phyloP scores from a whole-genome alignment of 2,113 vertebrate genomes.

The Otus sunia region DNA sequence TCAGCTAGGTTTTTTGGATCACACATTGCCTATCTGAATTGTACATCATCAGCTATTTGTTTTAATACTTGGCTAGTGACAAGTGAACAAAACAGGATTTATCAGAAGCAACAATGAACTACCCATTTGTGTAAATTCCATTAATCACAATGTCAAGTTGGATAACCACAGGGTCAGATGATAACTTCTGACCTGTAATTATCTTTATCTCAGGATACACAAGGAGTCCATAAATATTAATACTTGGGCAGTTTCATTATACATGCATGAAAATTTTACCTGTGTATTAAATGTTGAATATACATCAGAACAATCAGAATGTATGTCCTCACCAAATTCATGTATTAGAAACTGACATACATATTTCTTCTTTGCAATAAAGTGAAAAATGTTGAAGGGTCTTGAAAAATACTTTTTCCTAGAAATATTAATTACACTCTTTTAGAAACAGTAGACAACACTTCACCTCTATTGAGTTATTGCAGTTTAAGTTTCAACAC shows the following conservation, averaged over 20 bases:
- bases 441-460: background rate
- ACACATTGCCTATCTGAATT: constrained; percentile 2
- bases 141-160: constrained; percentile 43
- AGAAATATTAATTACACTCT: background rate
- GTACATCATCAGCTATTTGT: constrained; percentile 30
- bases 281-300: background rate
- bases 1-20: background rate
- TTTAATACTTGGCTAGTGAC: constrained; percentile 30
- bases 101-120: background rate
- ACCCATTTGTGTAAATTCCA: constrained; percentile 18
- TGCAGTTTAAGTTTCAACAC: background rate
- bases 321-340: background rate
- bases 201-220: background rate
- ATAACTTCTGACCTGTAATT: constrained; percentile 27
- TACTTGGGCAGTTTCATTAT: background rate
- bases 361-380: background rate
- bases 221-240: background rate
- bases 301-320: background rate
- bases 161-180: constrained; percentile 14
- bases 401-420: background rate
- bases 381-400: background rate
- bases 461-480: background rate
- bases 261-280: background rate
- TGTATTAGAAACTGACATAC: background rate
- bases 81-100: constrained; percentile 23